Conservation (phyloP, 1,140 invertebrate genomes). For the Solenopsis invicta region DNA sequence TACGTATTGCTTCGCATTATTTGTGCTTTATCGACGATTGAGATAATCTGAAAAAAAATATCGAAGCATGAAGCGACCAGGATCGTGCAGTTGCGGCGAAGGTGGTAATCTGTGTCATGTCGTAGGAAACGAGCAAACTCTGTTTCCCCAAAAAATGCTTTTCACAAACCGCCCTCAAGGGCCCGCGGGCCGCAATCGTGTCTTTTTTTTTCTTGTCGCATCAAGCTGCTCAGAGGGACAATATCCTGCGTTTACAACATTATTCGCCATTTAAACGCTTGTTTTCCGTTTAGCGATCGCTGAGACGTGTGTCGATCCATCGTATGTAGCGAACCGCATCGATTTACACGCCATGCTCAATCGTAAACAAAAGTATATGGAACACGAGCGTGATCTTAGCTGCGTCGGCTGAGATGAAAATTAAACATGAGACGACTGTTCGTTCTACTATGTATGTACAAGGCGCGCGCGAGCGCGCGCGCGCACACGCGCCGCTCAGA, state of each 20-base stretch:
- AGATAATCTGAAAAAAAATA: constrained; percentile 55
- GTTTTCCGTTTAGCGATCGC: constrained; percentile 14
- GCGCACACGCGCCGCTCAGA: constrained; percentile 29
- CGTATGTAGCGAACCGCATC: constrained; percentile 18
- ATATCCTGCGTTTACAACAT: constrained; percentile 26
- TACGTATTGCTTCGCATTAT: not conserved
- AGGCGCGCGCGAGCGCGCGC: constrained; percentile 53
- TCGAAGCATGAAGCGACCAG: constrained; percentile 69
- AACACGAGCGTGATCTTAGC: constrained; percentile 19
- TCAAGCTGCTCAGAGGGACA: constrained; percentile 15
- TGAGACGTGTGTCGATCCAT: not conserved
- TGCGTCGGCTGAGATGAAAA: constrained; percentile 31
- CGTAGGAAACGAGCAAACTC: constrained; percentile 78
- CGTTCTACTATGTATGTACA: constrained; percentile 73
- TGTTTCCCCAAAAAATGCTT: constrained; percentile 79
- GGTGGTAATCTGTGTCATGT: constrained; percentile 74
- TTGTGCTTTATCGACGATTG: constrained; percentile 36
- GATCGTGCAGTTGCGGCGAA: constrained; percentile 73
- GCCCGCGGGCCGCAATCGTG: constrained; percentile 49
- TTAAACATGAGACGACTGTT: constrained; percentile 33
- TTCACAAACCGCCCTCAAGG: constrained; percentile 64
- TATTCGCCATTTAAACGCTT: constrained; percentile 6
- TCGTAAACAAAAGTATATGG: constrained; percentile 32
- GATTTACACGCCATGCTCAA: constrained; percentile 55
- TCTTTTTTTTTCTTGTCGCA: constrained; percentile 49